A percentile compares a stretch with the other conserved stretches of the same genome.
phyloP scores from a whole-genome alignment of 2,113 vertebrate genomes.

The Turdus rufiventris region DNA sequence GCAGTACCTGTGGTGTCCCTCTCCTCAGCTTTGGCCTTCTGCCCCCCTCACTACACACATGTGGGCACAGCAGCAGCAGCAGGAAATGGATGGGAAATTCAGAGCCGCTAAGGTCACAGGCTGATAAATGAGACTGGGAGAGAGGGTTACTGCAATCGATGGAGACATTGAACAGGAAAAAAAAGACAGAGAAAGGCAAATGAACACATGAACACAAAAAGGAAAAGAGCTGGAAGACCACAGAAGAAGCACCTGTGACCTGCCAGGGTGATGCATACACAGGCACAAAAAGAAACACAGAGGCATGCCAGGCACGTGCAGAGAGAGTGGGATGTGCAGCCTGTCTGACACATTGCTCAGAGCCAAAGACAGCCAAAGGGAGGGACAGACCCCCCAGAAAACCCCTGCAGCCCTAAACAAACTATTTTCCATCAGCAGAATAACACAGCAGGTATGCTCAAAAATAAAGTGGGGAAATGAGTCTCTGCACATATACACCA shows the following conservation, averaged over 20 bases:
- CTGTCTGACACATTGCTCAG: rapidly evolving
- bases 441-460: not conserved
- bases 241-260: not conserved
- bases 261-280: not conserved
- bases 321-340: not conserved
- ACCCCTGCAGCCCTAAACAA: not conserved
- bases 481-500: not conserved
- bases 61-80: rapidly evolving
- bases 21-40: not conserved
- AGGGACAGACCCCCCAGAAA: not conserved
- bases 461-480: not conserved
- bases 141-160: not conserved
- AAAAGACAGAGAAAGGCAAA: not conserved
- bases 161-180: not conserved
- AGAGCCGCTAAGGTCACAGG: not conserved
- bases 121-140: not conserved
- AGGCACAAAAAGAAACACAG: rapidly evolving
- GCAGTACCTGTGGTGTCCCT: not conserved
- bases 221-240: not conserved
- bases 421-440: not conserved
- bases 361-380: not conserved
- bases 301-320: rapidly evolving
- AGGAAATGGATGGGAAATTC: not conserved
- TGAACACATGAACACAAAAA: not conserved
- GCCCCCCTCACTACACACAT: not conserved